Evolutionary conservation across 2,888 invertebrate species (phyloP).

Genomic region (Drosophila paranaensis): DNA sequence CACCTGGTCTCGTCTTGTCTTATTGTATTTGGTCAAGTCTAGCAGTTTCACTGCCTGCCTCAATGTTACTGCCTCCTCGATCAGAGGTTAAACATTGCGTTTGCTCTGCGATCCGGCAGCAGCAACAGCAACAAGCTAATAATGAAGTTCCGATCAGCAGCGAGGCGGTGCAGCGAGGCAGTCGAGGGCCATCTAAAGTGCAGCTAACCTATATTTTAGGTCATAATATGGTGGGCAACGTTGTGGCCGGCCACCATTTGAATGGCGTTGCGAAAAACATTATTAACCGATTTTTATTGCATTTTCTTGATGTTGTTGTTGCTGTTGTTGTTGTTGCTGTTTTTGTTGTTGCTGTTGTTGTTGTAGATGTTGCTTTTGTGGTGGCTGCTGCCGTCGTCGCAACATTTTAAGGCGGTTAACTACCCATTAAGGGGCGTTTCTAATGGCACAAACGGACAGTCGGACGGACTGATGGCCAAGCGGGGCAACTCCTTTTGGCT

Average conservation of each 20-base stretch:
- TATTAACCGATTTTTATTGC: constrained; percentile 81
- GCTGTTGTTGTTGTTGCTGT: constrained; percentile 14
- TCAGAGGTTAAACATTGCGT: constrained; percentile 75
- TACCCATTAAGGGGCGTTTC: constrained; percentile 81
- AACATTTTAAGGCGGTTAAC: constrained; percentile 78
- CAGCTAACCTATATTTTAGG: constrained; percentile 80
- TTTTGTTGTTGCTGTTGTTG: constrained; percentile 33
- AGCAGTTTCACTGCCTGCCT: constrained; percentile 38
- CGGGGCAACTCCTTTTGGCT: constrained; percentile 52
- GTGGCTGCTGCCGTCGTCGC: constrained; percentile 42
- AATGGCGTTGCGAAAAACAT: constrained; percentile 81
- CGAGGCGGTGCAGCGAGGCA: constrained; percentile 21
- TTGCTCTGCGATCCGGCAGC: constrained; percentile 42
- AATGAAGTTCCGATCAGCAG: constrained; percentile 60
- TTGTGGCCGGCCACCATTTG: constrained; percentile 56
- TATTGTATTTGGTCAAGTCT: constrained; percentile 57
- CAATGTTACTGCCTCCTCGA: constrained; percentile 52
- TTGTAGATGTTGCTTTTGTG: constrained; percentile 14
- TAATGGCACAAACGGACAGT: constrained; percentile 67
- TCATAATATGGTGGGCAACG: constrained; percentile 54
- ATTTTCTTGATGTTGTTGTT: constrained; percentile 50
- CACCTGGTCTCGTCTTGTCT: constrained; percentile 22
- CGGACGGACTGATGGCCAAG: constrained; percentile 6
- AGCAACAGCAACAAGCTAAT: constrained; percentile 33
- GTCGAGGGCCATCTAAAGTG: constrained; percentile 7